These are phyloP conservation scores for Dendrolimus houi DNA, from an alignment of 2,888 invertebrate genomes.

Conservation along the genomic window DNA sequence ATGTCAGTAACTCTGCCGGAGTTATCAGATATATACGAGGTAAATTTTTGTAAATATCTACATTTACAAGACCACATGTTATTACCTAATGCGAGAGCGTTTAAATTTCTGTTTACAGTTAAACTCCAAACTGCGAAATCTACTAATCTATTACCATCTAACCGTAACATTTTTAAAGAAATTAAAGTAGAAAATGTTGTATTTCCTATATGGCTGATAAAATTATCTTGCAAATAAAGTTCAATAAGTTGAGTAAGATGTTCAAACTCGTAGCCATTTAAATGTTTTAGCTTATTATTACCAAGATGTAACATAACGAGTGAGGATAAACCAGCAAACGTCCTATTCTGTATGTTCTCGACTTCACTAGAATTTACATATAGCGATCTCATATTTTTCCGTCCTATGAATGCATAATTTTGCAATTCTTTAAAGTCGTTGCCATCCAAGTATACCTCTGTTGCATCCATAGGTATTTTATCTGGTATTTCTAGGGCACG, in stretches of 20 bases:
- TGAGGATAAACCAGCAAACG: constrained; percentile 89
- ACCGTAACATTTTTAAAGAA: constrained; percentile 84
- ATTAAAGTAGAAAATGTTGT: constrained; percentile 84
- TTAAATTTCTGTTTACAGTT: constrained; percentile 78
- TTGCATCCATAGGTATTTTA: constrained; percentile 95
- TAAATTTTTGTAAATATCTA: constrained; percentile 89
- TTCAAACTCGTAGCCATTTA: constrained; percentile 91
- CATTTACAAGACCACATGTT: constrained; percentile 95
- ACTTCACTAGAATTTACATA: constrained; percentile 91
- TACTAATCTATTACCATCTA: constrained; percentile 89
- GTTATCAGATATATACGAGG: constrained; percentile 87
- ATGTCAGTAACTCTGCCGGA: constrained; percentile 85
- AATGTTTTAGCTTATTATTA: constrained; percentile 86
- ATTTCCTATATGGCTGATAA: constrained; percentile 85
- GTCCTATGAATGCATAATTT: constrained; percentile 92
- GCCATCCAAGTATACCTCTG: constrained; percentile 94
- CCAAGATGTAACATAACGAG: constrained; percentile 89
- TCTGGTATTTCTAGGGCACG: constrained; percentile 86
- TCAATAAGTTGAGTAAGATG: constrained; percentile 87
- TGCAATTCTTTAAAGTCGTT: constrained; percentile 90
- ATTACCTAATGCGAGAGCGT: constrained; percentile 85
- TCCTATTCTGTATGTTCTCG: constrained; percentile 90
- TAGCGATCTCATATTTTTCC: constrained; percentile 91
- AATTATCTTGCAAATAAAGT: constrained; percentile 90
- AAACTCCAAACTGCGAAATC: constrained; percentile 88